Conservation (phyloP, 1,140 invertebrate species). For the Mizuhopecten yessoensis region DNA sequence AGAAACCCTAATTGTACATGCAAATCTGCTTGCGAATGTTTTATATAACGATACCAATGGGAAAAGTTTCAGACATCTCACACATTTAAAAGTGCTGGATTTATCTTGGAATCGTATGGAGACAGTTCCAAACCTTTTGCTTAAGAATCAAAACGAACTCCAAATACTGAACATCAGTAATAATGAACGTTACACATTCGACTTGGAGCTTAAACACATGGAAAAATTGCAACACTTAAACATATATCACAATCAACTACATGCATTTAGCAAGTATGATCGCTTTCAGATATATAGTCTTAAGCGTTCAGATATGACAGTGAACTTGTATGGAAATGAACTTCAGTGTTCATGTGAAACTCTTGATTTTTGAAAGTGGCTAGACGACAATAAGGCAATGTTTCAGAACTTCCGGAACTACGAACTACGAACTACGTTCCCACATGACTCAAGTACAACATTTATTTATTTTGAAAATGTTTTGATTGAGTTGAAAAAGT, state of each 20-base stretch:
- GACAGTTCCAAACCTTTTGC: too few species aligned
- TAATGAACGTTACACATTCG: constrained; percentile 55
- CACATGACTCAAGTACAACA: constrained; percentile 37
- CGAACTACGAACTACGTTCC: constrained; percentile 53
- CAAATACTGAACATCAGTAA: constrained; percentile 53
- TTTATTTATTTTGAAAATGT: constrained; percentile 45
- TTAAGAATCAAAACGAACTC: too few species aligned
- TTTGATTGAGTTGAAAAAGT: too few species aligned
- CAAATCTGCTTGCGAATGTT: constrained; percentile 47
- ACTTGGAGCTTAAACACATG: constrained; percentile 56
- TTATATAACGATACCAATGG: background rate
- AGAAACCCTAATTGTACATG: constrained; percentile 25
- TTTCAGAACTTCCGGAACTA: constrained; percentile 42
- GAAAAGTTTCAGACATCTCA: constrained; percentile 42
- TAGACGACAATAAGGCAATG: too few species aligned
- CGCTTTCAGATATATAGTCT: too few species aligned
- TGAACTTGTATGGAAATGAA: too few species aligned
- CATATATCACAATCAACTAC: constrained; percentile 54
- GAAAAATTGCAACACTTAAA: constrained; percentile 50
- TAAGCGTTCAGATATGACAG: too few species aligned
- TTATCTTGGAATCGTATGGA: too few species aligned
- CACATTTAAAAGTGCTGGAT: constrained; percentile 55
- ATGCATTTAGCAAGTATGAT: background rate
- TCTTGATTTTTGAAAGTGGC: too few species aligned
- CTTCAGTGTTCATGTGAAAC: too few species aligned